Evolutionary conservation across 1,140 invertebrate genomes (phyloP).

Genomic region (Brachionus calyciflorus): DNA sequence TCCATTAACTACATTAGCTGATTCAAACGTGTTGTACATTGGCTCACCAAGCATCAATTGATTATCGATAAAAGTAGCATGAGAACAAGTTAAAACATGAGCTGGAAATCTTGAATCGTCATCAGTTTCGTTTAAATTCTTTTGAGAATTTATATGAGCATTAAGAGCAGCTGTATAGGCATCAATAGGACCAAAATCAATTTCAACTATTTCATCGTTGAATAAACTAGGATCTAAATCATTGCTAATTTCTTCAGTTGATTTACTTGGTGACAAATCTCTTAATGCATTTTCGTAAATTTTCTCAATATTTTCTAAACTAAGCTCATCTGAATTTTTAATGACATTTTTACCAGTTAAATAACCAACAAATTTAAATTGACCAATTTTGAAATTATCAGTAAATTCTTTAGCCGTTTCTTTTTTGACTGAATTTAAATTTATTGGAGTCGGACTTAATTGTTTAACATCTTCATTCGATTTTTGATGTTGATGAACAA

Average conservation of each 20-base stretch:
- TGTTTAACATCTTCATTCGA: neutral
- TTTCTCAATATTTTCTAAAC: neutral
- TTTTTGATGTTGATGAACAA: neutral
- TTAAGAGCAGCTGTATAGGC: conserved; percentile 3
- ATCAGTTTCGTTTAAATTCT: neutral
- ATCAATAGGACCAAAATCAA: conserved; percentile 33
- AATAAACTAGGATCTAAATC: conserved; percentile 1
- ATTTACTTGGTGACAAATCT: neutral
- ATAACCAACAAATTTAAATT: conserved; percentile 8
- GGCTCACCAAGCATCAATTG: conserved; percentile 26
- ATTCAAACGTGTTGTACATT: conserved; percentile 4
- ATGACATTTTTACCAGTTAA: conserved; percentile 1
- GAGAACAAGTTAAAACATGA: conserved; percentile 18
- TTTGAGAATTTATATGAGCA: conserved; percentile 8
- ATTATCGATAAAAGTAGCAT: conserved; percentile 39
- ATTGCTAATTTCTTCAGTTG: neutral
- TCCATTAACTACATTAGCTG: neutral
- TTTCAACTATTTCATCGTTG: conserved; percentile 35
- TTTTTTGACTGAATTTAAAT: neutral
- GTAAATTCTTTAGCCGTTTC: neutral
- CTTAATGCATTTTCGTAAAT: neutral
- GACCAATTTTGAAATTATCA: neutral
- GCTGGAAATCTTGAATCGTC: conserved; percentile 25
- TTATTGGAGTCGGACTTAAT: neutral
- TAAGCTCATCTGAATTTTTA: neutral